These are phyloP conservation scores for Latrodectus elegans DNA, from an alignment of 2,888 invertebrate species.

Conservation along the genomic window DNA sequence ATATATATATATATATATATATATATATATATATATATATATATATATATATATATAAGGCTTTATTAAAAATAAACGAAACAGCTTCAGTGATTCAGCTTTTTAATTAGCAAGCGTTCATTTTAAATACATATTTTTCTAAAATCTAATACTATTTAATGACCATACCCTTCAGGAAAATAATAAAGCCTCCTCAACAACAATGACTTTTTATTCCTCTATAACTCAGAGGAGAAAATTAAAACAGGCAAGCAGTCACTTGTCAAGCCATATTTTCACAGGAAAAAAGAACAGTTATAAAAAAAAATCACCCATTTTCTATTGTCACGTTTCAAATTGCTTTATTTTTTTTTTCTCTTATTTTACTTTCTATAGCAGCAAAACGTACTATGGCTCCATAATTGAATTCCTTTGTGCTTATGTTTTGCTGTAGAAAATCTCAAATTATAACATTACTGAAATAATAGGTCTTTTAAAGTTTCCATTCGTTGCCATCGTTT, in stretches of 20 bases:
- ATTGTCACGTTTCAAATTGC: background rate
- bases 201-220: constrained; percentile 45
- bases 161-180: constrained; percentile 22
- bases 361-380: no score
- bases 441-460: no score
- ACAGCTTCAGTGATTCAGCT: constrained; percentile 26
- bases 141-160: constrained; percentile 17
- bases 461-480: no score
- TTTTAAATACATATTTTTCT: constrained; percentile 6
- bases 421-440: no score
- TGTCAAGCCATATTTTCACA: constrained; percentile 32
- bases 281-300: background rate
- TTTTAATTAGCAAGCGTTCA: constrained; percentile 38
- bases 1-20: no score
- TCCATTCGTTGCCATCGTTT: no score
- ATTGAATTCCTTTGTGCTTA: no score
- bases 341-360: no score
- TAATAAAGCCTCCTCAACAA: constrained; percentile 48
- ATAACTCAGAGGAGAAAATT: constrained; percentile 5
- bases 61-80: constrained; percentile 50
- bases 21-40: no score
- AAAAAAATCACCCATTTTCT: background rate
- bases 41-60: no score
- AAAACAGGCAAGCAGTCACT: constrained; percentile 26
- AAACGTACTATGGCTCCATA: no score